Evolutionary conservation across 1,140 invertebrate genomes (phyloP).

Genomic region (Delia radicum): DNA sequence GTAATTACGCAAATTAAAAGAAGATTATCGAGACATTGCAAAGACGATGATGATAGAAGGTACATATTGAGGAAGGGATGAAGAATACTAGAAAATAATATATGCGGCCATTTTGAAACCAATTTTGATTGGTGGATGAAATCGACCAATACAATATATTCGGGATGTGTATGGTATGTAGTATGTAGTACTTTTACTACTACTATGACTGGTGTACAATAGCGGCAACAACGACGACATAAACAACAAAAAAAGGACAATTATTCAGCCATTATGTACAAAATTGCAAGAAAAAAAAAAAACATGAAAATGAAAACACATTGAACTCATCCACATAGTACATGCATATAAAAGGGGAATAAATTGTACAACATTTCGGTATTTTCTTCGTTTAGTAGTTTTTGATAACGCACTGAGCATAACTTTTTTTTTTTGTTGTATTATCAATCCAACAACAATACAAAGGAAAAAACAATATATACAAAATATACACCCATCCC

Average conservation of each 20-base stretch:
- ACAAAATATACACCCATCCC: no score
- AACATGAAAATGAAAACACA: constrained; percentile 15
- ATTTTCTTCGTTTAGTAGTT: not conserved
- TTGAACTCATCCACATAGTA: constrained; percentile 16
- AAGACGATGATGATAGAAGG: not conserved
- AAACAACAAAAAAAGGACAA: constrained; percentile 46
- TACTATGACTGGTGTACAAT: not conserved
- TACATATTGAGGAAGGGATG: not conserved
- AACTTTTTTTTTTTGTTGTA: not conserved
- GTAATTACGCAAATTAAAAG: constrained; percentile 21
- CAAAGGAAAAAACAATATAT: not conserved
- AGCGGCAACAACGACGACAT: not conserved
- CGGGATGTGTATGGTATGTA: constrained; percentile 26
- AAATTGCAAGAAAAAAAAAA: constrained; percentile 33
- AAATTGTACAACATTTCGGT: not conserved
- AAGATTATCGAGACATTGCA: not conserved
- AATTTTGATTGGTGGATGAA: constrained; percentile 55
- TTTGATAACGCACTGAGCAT: not conserved
- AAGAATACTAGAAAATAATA: constrained; percentile 31
- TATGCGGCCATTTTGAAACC: constrained; percentile 54
- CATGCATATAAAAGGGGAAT: not conserved
- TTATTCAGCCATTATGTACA: constrained; percentile 53
- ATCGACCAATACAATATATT: constrained; percentile 54
- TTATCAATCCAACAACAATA: not conserved
- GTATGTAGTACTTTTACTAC: not conserved